phyloP scores from a whole-genome alignment of 2,888 invertebrate species.

The Coecobrya sp. region DNA sequence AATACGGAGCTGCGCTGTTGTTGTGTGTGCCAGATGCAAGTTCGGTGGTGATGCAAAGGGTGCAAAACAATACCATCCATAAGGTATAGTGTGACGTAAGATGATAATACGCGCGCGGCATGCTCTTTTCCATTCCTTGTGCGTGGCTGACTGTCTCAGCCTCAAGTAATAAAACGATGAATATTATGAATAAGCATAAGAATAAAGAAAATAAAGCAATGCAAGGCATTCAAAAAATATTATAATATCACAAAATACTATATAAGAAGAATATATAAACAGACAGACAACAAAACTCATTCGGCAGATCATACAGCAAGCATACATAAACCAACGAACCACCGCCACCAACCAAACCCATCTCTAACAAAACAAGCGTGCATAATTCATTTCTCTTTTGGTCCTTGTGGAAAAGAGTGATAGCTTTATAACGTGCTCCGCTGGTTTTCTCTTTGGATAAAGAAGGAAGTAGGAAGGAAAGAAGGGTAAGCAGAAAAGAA shows the following conservation, averaged over 20 bases:
- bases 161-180: constrained; percentile 77
- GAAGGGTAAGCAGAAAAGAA: constrained; percentile 70
- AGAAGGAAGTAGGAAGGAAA: constrained; percentile 38
- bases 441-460: constrained; percentile 66
- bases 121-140: constrained; percentile 48
- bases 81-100: not conserved
- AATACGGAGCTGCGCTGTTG: not conserved
- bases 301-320: constrained; percentile 30
- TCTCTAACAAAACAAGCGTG: constrained; percentile 75
- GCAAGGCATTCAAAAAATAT: constrained; percentile 2
- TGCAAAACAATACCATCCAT: constrained; percentile 18
- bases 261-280: not conserved
- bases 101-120: constrained; percentile 34
- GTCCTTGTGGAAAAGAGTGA: constrained; percentile 78
- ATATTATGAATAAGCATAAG: constrained; percentile 58
- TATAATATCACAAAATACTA: not conserved
- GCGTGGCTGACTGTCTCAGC: constrained; percentile 56
- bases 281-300: constrained; percentile 36
- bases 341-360: constrained; percentile 47
- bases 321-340: constrained; percentile 29
- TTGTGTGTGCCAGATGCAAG: not conserved
- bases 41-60: not conserved
- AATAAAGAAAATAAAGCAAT: constrained; percentile 42
- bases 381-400: constrained; percentile 78
- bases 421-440: constrained; percentile 77